Evolutionary conservation across 2,113 vertebrate genomes (phyloP).

Genomic region (Cyanoliseus patagonus): DNA sequence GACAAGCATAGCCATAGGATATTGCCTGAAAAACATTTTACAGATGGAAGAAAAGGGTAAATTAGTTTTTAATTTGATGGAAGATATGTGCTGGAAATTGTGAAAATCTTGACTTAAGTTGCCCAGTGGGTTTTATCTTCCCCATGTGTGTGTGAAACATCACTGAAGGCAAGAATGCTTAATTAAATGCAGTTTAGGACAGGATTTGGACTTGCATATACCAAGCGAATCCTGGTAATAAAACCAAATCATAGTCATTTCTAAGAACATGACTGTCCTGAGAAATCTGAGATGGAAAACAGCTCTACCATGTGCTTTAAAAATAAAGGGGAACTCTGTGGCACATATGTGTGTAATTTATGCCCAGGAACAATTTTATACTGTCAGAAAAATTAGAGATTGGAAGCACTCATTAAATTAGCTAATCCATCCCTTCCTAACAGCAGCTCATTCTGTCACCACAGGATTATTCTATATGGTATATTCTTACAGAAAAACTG

Average conservation of each 20-base stretch:
- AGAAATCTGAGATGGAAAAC: slow-evolving; percentile 46
- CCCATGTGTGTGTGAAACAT: background rate
- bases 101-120: slow-evolving; percentile 3
- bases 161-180: background rate
- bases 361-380: slow-evolving; percentile 49
- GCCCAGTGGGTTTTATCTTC: slow-evolving; percentile 9
- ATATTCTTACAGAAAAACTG: slow-evolving; percentile 10
- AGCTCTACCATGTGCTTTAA: slow-evolving; percentile 40
- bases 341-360: slow-evolving; percentile 61
- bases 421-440: slow-evolving; percentile 62
- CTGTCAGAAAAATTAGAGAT: slow-evolving; percentile 64
- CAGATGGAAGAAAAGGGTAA: background rate
- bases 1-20: background rate
- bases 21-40: slow-evolving; percentile 6
- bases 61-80: background rate
- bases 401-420: slow-evolving; percentile 55
- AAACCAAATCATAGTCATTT: slow-evolving; percentile 11
- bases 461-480: slow-evolving; percentile 24
- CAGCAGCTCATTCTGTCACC: slow-evolving; percentile 58
- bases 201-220: background rate
- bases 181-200: slow-evolving; percentile 42
- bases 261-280: slow-evolving; percentile 42
- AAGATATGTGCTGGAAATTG: slow-evolving; percentile 13
- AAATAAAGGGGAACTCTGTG: slow-evolving; percentile 31
- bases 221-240: slow-evolving; percentile 22